Evolutionary conservation across 1,140 invertebrate species (phyloP), one percentile per base, ranked within the genome.

Genomic region (Drosophila littoralis): DNA sequence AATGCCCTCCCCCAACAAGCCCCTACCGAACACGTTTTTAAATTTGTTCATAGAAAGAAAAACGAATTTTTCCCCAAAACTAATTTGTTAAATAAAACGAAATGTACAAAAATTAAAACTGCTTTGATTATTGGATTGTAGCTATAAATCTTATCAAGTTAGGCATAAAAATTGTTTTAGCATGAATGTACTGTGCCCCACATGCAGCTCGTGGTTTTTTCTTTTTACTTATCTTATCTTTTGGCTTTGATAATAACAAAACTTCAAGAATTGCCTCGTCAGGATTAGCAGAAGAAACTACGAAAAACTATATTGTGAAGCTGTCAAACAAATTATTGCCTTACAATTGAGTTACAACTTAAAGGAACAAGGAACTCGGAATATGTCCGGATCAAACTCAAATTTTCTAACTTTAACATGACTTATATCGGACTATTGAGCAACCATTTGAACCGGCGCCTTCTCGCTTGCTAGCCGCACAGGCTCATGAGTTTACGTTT

Each of bases 41-140:
- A 10, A 17, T 55, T 52, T 42, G 55, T 58, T 33, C 42, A 32
- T 22, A 42, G 15, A 69, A 55, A 43, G 55, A 71, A 13, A 65
- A 55, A 77, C 75, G 75, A 78, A 78, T 78, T 78, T 78, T 8
- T 22, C 38, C 50, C 43, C 10, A 35, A 36, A 52, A 63, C 40
- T 46, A 38, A 17, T 52, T 69, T 59, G 22, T 70, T 58, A 66
- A 78, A 82, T 68, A 58, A 81, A 73, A 73, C 43, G n/a, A 60
- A 80, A 77, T 61, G 43, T 72, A 73, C 28, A 42, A 57, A 13
- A 50, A 50, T 38, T 28, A 2, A 32, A 46, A 8, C 5, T 6
- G 7, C 9, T 38, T 51, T 42, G 6, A 28, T 42, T 43, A 28
- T 42, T 50, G 40, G 7, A 42, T 32, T 8, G n/a, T n/a, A 61